phyloP scores from a whole-genome alignment of 2,888 invertebrate species.

The Drosophila monieri region DNA sequence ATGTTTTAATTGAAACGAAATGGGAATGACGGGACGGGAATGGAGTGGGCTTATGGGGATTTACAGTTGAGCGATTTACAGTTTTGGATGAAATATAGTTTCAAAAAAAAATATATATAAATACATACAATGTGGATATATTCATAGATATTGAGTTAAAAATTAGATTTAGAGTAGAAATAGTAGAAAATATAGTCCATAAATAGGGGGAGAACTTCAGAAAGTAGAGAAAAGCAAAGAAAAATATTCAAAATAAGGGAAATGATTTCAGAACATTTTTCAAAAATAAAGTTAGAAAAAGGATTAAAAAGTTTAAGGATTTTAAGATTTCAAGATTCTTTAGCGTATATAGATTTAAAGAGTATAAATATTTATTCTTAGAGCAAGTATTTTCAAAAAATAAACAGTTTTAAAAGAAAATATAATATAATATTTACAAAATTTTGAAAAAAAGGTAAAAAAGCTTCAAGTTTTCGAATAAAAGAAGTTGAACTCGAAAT shows the following conservation, averaged over 20 bases:
- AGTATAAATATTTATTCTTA: too few species aligned
- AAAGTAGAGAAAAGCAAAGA: not conserved
- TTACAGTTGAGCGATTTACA: conserved; percentile 1
- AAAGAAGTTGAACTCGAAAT: not conserved
- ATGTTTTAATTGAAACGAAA: conserved; percentile 13
- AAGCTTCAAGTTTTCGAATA: not conserved
- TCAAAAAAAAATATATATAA: not conserved
- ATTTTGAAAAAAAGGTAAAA: too few species aligned
- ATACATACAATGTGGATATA: too few species aligned
- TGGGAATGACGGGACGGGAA: not conserved
- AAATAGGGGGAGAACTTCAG: not conserved
- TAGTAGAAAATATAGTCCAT: not conserved
- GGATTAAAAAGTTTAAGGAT: not conserved
- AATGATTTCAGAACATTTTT: not conserved
- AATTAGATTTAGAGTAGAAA: not conserved
- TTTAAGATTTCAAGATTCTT: too few species aligned
- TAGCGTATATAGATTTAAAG: too few species aligned
- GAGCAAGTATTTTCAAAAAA: too few species aligned
- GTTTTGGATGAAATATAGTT: not conserved
- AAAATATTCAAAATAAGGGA: not conserved
- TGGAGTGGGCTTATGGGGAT: not conserved
- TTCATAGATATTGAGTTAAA: not conserved
- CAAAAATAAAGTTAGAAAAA: not conserved
- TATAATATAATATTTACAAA: too few species aligned
- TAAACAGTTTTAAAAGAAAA: too few species aligned